These are phyloP conservation scores for Anableps anableps DNA, from an alignment of 2,797 vertebrate species.

Conservation along the genomic window DNA sequence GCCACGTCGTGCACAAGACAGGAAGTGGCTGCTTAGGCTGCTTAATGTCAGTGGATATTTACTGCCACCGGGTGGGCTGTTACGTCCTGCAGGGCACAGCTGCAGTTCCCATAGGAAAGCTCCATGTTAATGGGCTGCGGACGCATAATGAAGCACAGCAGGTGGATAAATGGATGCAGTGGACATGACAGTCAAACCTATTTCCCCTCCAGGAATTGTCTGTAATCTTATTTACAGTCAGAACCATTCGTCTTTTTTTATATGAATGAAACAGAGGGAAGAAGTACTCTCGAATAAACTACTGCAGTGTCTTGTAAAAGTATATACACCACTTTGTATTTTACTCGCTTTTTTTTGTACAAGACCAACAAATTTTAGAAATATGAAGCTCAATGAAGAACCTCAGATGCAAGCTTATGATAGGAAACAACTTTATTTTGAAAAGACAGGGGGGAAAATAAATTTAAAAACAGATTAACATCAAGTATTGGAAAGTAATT, in stretches of 20 bases:
- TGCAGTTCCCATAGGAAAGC: slow-evolving; percentile 50
- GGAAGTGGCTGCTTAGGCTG: slow-evolving; percentile 55
- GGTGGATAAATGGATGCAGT: slow-evolving; percentile 29
- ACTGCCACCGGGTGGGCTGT: slow-evolving; percentile 57
- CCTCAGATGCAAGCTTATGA: not conserved
- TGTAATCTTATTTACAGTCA: slow-evolving; percentile 2
- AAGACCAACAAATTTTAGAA: not conserved
- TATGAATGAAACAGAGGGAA: not conserved
- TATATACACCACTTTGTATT: not conserved
- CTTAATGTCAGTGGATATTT: slow-evolving; percentile 71
- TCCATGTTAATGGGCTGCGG: slow-evolving; percentile 46
- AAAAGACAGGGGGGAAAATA: not conserved
- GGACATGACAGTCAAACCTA: slow-evolving; percentile 22
- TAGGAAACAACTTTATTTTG: slow-evolving; percentile 5
- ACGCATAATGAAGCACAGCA: slow-evolving; percentile 41
- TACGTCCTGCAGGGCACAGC: slow-evolving; percentile 58
- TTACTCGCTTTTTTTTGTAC: not conserved
- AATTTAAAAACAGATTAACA: not conserved
- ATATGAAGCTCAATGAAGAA: not conserved
- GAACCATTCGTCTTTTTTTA: slow-evolving; percentile 2
- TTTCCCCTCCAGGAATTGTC: slow-evolving; percentile 29
- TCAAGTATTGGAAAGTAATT: not conserved
- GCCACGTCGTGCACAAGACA: slow-evolving; percentile 35
- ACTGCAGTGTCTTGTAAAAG: too few species aligned
- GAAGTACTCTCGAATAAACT: not conserved